Evolutionary conservation across 2,888 invertebrate species (phyloP).

Genomic region (Pterostichus madidus): DNA sequence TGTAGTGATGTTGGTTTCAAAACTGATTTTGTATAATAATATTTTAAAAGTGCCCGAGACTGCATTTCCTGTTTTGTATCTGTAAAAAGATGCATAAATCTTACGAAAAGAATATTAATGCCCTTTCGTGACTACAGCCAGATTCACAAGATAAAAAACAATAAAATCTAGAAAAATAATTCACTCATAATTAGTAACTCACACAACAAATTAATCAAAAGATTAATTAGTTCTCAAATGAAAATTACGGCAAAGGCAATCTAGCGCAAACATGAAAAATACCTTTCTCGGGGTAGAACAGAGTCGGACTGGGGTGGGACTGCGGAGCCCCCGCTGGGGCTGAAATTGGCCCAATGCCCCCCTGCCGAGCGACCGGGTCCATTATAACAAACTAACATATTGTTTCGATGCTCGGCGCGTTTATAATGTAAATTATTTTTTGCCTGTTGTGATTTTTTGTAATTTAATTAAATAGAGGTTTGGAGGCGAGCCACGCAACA

Average conservation of each 20-base stretch:
- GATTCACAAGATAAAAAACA: too few species aligned
- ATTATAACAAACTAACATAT: slow-evolving; percentile 76
- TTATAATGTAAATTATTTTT: slow-evolving; percentile 73
- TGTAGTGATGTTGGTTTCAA: too few species aligned
- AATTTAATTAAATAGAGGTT: slow-evolving; percentile 73
- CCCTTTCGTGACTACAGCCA: not conserved
- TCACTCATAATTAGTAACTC: slow-evolving; percentile 24
- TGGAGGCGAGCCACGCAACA: slow-evolving; percentile 49
- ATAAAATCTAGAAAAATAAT: too few species aligned
- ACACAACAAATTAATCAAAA: slow-evolving; percentile 37
- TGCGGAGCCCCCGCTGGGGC: slow-evolving; percentile 67
- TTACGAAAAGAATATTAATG: not conserved
- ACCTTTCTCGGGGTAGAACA: slow-evolving; percentile 7
- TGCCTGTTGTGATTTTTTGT: slow-evolving; percentile 73
- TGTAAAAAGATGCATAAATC: not conserved
- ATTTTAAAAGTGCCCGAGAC: too few species aligned
- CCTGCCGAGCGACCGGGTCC: slow-evolving; percentile 41
- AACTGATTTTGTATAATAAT: too few species aligned
- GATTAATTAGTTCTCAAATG: slow-evolving; percentile 20
- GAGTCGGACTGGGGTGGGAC: slow-evolving; percentile 52
- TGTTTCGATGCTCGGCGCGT: slow-evolving; percentile 76
- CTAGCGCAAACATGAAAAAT: slow-evolving; percentile 35
- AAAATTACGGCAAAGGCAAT: slow-evolving; percentile 28
- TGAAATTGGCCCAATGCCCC: slow-evolving; percentile 63
- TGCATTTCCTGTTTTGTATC: not conserved